Base-by-base conservation (phyloP, 2,797 vertebrate genomes). In the Cryptoprocta ferox region DNA sequence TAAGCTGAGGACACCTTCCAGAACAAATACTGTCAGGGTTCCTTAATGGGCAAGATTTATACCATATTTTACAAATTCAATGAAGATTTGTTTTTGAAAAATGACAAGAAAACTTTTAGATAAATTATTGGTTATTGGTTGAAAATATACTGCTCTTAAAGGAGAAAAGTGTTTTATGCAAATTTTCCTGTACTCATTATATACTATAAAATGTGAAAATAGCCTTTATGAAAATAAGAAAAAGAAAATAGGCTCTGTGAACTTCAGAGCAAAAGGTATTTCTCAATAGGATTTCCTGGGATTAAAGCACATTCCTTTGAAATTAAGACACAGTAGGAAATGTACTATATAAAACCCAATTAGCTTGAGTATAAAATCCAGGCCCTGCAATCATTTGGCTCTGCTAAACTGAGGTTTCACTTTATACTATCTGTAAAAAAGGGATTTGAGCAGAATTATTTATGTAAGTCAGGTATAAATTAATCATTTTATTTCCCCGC, bases 281-380 rank as follows among this genome's bases (percentile, higher is more conserved):
- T 83, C 87, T 76, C 42, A 94, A 12, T 71, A 84, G 68, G 45
- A 81, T 78, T 90, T 95, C 96, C 92, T 96, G 39, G 61, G 80
- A 88, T 90, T 92, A 95, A 84, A 85, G 66, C 26, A 78, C 53
- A 81, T 92, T 93, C 76, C 91, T 94, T 94, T 42, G 39, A 90
- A 97, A 95, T 92, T 84, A 93, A 96, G 96, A 61, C 91, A 63
- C 86, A 76, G 32, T 75, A 90, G 76, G 76, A 97, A 96, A 90
- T 39, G 21, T 65, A 75, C 53, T 81, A 14, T 76, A 19, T 71
- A 76, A 88, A 95, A 75, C 32, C 81, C 63, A 88, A 59, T 65
- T 78, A 94, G 73, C 24, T 81, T 81, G 37, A 66, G 37, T 61
- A 26, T 87, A 86, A 89, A 87, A 91, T 82, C 79, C 15, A 70